Percentiles rank a stretch among this genome's conserved stretches.
phyloP scores from a whole-genome alignment of 2,797 vertebrate genomes.

The Rachycentron canadum region DNA sequence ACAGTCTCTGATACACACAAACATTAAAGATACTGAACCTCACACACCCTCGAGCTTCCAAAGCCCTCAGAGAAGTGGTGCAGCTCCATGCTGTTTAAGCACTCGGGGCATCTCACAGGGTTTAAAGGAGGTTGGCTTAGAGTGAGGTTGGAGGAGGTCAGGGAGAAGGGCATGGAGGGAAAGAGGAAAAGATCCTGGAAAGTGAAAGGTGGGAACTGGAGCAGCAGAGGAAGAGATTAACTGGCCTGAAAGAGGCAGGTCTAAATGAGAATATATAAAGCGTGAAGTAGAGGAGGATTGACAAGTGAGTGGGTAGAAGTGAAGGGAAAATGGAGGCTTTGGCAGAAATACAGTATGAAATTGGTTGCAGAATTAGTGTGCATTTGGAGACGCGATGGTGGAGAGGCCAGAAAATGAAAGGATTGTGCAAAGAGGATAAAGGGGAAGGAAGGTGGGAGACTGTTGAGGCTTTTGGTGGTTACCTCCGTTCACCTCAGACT shows the following conservation, averaged over 20 bases:
- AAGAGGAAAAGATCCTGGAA: conserved; percentile 37
- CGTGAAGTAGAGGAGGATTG: conserved; percentile 60
- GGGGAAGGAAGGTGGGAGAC: conserved; percentile 51
- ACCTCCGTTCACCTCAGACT: conserved; percentile 55
- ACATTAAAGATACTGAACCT: conserved; percentile 37
- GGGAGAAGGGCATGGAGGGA: conserved; percentile 43
- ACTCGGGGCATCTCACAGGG: conserved; percentile 37
- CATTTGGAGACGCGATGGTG: conserved; percentile 48
- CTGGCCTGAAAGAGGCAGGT: conserved; percentile 40
- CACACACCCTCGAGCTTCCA: conserved; percentile 35
- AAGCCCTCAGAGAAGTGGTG: conserved; percentile 34
- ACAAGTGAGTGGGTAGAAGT: conserved; percentile 74
- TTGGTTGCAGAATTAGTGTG: conserved; percentile 66
- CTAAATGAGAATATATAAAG: conserved; percentile 64
- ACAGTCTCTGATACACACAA: conserved; percentile 33
- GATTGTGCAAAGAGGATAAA: conserved; percentile 64
- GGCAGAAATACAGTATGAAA: conserved; percentile 66
- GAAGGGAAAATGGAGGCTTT: conserved; percentile 69
- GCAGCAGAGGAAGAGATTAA: conserved; percentile 58
- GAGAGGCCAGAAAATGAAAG: conserved; percentile 58
- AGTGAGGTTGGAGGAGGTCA: conserved; percentile 55
- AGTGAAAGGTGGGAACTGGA: conserved; percentile 49
- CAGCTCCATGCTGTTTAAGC: conserved; percentile 43
- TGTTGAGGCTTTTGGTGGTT: conserved; percentile 47
- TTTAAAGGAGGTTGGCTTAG: conserved; percentile 49